Base-by-base conservation (phyloP, 1,140 invertebrate species). In the Bombus sylvicola region DNA sequence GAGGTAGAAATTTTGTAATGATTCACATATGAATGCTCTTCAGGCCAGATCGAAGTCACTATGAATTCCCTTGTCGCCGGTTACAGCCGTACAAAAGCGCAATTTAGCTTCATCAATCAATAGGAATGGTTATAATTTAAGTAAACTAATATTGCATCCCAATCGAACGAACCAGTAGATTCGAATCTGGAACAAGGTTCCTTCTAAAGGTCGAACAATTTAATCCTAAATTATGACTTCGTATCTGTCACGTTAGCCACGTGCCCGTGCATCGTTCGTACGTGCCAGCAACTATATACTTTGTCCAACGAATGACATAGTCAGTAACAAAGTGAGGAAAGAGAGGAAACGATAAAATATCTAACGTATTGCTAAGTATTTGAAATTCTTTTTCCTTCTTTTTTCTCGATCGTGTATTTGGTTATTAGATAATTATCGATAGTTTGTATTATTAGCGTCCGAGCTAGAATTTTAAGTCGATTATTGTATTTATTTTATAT, bases 111-210 rank as follows among this genome's bases (percentile, higher is more conserved):
- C 64, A 39, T 43, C 37, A 53, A 47, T 78, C 81, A 59, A 59
- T n/a, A 28, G n/a, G 62, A 34, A 34, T 34, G n/a, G 37, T 84
- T 78, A 71, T 59, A 84, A 71, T 84, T 83, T 83, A 84, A 84
- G 47, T 69, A 71, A 75, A 47, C 37, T 59, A 57, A 57, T 66
- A 47, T 78, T 78, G 37, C 37, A 83, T 78, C 22, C n/a, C 37
- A 69, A 78, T 84, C 66, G 82, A 78, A 79, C 82, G 13, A 28
- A 25, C 3, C 25, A n/a, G 69, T 57, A 64, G 43, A 77, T 53
- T 77, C 28, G 73, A 25, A 84, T 78, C 64, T 79, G 75, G 75
- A 71, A 59, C 73, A 41, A 59, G 74, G 47, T 78, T 69, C n/a
- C 47, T 10, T 43, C 64, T 28, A 78, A 59, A 84, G 74, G n/a